A percentile compares a stretch with the other conserved stretches of the same genome.
phyloP scores from a whole-genome alignment of 2,888 invertebrate species.

The Melanotus villosus region DNA sequence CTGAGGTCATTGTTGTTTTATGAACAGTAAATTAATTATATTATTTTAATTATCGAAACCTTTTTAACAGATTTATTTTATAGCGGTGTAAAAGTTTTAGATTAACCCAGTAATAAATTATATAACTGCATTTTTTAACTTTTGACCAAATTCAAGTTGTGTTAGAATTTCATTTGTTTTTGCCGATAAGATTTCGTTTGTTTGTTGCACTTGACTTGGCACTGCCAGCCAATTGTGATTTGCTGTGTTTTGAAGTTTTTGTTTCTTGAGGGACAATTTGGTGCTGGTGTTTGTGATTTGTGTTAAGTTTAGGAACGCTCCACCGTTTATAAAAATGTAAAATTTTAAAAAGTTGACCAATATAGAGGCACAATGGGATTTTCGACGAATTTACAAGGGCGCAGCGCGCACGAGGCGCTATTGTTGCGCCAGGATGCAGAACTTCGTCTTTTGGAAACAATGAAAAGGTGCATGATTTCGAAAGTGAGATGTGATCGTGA shows the following conservation, averaged over 20 bases:
- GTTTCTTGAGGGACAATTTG: not conserved
- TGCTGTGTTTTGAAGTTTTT: slow-evolving; percentile 9
- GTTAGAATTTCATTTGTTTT: not conserved
- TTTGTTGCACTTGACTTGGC: not conserved
- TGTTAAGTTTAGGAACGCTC: not conserved
- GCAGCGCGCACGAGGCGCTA: slow-evolving; percentile 92
- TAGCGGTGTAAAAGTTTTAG: too few relatives aligned
- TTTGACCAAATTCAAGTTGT: not conserved
- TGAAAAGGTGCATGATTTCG: slow-evolving; percentile 88
- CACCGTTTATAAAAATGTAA: slow-evolving; percentile 21
- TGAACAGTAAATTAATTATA: not conserved
- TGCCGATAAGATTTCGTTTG: not conserved
- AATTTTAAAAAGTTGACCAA: not conserved
- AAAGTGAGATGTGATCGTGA: slow-evolving; percentile 94
- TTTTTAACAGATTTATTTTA: too few relatives aligned
- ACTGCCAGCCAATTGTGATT: not conserved
- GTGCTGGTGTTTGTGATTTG: not conserved
- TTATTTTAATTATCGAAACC: not conserved
- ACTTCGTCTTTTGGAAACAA: slow-evolving; percentile 90
- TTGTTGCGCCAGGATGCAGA: slow-evolving; percentile 93
- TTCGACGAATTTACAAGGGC: slow-evolving; percentile 88
- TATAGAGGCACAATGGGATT: slow-evolving; percentile 79
- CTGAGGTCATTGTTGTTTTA: not conserved
- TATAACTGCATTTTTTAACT: not conserved
- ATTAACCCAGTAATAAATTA: not conserved